phyloP scores from a whole-genome alignment of 2,113 vertebrate species.

The Cephalopterus ornatus region DNA sequence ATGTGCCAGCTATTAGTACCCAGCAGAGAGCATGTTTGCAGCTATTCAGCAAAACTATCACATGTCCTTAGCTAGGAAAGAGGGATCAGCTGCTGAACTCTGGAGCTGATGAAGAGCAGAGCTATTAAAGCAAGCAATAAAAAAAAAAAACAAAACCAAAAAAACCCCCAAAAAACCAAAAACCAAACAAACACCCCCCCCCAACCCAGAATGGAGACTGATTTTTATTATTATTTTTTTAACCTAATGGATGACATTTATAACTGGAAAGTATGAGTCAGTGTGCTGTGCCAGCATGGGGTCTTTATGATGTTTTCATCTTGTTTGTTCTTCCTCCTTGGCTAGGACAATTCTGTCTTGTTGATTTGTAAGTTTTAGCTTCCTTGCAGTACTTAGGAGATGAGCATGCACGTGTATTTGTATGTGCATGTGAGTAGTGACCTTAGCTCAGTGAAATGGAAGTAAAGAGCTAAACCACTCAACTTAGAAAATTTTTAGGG shows the following conservation, averaged over 20 bases:
- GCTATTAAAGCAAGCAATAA: conserved; percentile 40
- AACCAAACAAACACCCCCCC: neutral
- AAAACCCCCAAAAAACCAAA: too few species aligned
- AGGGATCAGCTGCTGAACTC: conserved; percentile 24
- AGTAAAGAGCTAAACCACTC: neutral
- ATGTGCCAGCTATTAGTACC: conserved; percentile 59
- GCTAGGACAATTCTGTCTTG: neutral
- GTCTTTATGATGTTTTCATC: conserved; percentile 29
- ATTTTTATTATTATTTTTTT: conserved; percentile 42
- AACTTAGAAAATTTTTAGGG: neutral
- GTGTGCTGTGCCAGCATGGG: neutral
- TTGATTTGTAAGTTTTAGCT: conserved; percentile 2
- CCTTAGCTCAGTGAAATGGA: neutral
- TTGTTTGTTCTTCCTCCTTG: neutral
- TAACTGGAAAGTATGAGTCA: conserved; percentile 37
- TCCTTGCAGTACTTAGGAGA: neutral
- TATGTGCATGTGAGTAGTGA: neutral
- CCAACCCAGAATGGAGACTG: conserved; percentile 17
- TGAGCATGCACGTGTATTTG: neutral
- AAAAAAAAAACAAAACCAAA: neutral
- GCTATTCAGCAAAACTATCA: conserved; percentile 53
- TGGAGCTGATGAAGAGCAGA: conserved; percentile 34
- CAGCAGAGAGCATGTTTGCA: conserved; percentile 58
- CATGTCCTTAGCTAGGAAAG: conserved; percentile 18
- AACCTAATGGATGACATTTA: conserved; percentile 43